phyloP scores from a whole-genome alignment of 2,888 invertebrate genomes.

The Dasysyrphus albostriatus region DNA sequence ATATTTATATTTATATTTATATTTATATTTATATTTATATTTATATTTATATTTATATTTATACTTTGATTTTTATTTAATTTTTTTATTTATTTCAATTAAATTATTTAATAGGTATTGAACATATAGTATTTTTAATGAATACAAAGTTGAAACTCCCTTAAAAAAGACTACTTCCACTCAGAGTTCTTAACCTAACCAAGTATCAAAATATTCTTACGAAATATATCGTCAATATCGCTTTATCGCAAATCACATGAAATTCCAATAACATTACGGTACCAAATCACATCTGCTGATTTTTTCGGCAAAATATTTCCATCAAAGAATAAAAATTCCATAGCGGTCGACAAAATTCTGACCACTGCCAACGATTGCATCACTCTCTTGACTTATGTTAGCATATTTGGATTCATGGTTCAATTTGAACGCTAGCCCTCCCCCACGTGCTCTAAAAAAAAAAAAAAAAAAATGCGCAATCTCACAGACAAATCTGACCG shows the following conservation, averaged over 20 bases:
- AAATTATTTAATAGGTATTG: too few relatives aligned
- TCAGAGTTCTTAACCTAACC: too few relatives aligned
- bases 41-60: too few relatives aligned
- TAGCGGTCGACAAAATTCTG: slow-evolving; percentile 41
- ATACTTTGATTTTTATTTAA: too few relatives aligned
- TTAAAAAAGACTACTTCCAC: too few relatives aligned
- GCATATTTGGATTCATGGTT: slow-evolving; percentile 58
- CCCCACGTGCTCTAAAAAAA: slow-evolving; percentile 34
- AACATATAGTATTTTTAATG: too few relatives aligned
- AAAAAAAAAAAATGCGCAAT: slow-evolving; percentile 22
- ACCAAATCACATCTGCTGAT: background rate
- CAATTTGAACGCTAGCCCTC: slow-evolving; percentile 56
- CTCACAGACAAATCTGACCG: slow-evolving; percentile 26
- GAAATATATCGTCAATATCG: background rate
- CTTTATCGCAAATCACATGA: background rate
- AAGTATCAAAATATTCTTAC: background rate
- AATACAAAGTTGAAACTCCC: too few relatives aligned
- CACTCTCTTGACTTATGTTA: slow-evolving; percentile 63
- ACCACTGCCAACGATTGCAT: slow-evolving; percentile 50
- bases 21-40: too few relatives aligned
- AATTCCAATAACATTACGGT: slow-evolving; percentile 12
- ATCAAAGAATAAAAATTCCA: slow-evolving; percentile 40
- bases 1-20: too few relatives aligned
- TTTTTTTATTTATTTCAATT: too few relatives aligned
- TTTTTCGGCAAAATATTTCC: background rate